A percentile compares a stretch with the other conserved stretches of the same genome.
Evolutionary conservation across 2,888 invertebrate genomes (phyloP).

Genomic region (Antheraea yamamai): DNA sequence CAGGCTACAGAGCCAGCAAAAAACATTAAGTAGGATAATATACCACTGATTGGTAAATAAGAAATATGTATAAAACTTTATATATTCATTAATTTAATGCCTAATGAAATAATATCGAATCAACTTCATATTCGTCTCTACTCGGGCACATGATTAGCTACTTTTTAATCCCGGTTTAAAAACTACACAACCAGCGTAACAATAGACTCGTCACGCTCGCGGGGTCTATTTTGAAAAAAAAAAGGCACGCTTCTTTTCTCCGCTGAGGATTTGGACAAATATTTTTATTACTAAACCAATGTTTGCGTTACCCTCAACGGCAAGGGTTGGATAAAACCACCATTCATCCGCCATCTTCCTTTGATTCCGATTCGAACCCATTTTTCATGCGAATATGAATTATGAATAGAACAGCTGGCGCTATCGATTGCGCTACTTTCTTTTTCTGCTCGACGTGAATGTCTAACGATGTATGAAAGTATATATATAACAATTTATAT

Average conservation of each 20-base stretch:
- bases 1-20: too few species aligned
- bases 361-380: slow-evolving; percentile 60
- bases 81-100: slow-evolving; percentile 27
- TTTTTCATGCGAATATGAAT: slow-evolving; percentile 64
- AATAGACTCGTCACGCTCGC: slow-evolving; percentile 63
- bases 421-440: slow-evolving; percentile 52
- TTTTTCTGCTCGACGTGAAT: slow-evolving; percentile 44
- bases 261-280: slow-evolving; percentile 72
- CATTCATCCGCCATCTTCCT: slow-evolving; percentile 66
- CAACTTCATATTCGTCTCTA: slow-evolving; percentile 41
- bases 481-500: background rate
- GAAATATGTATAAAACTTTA: background rate
- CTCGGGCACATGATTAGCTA: slow-evolving; percentile 65
- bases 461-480: slow-evolving; percentile 7
- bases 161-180: slow-evolving; percentile 74
- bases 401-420: slow-evolving; percentile 65
- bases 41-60: too few species aligned
- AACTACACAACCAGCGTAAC: slow-evolving; percentile 56
- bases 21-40: too few species aligned
- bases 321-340: slow-evolving; percentile 68
- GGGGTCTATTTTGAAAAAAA: slow-evolving; percentile 59
- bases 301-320: slow-evolving; percentile 74
- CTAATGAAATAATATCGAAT: slow-evolving; percentile 24
- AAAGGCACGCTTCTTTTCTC: slow-evolving; percentile 63
- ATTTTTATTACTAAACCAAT: slow-evolving; percentile 80